Evolutionary conservation across 2,113 vertebrate species (phyloP), one percentile per base, ranked within the genome.

Genomic region (Megatriorchis doriae): DNA sequence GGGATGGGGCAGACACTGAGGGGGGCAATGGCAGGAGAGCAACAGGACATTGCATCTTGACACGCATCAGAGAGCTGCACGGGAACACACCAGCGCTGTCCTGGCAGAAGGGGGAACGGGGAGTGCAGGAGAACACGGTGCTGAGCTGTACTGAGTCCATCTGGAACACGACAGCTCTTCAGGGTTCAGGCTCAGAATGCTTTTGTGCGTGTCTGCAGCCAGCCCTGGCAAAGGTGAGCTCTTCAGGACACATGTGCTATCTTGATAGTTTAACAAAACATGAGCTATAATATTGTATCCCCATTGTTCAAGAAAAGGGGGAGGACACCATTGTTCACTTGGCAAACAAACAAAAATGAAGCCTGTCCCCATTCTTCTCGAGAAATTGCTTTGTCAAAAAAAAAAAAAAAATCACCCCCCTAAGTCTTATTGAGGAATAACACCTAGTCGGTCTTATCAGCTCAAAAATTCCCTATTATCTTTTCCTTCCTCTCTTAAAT

Each of bases 401-500:
- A 58, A 42, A 47, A 74, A 75, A 58, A 42, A 47, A 45, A 72
- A 68, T 32, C 13, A 81, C 81, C 31, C 22, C 6, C 4, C 31
- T 31, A 42, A 61, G 38, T 88, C 25, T 72, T 92, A 36, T 7
- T 88, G 50, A 93, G 59, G 79, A 93, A 47, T 90, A 90, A 48
- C 50, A 90, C 75, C 75, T 80, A 48, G n/a, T 53, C 29, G 20
- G 53, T 38, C 67, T 93, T 88, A 92, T 21, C 90, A 92, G 75
- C 67, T 74, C 48, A 90, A 80, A 94, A 95, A 20, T 36, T 93
- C 74, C 63, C 55, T 89, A 80, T 86, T 85, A 70, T 40, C 74
- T 86, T 88, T 93, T 88, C 53, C 82, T 90, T 96, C 79, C 71
- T 93, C 38, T 93, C 67, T 82, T 70, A 90, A 95, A 95, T 90